Evolutionary conservation across 2,797 vertebrate species (phyloP).

Genomic region (Synaphobranchus kaupii): DNA sequence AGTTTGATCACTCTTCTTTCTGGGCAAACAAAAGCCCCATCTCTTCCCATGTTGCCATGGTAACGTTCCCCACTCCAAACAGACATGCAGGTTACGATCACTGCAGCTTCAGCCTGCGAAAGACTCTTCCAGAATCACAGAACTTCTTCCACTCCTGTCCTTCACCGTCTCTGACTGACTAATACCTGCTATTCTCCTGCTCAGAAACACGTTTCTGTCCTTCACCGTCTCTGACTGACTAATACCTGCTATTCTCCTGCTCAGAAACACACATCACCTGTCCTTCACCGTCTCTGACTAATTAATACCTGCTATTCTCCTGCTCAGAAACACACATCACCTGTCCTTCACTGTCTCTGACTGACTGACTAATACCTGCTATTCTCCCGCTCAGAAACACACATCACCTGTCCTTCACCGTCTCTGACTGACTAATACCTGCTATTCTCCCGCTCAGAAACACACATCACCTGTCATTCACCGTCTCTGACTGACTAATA

Average conservation of each 20-base stretch:
- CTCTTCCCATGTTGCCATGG: conserved; percentile 74
- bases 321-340: too few species aligned
- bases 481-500: too few species aligned
- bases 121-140: conserved; percentile 18
- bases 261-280: background rate
- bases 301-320: too few species aligned
- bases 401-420: too few species aligned
- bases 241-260: too few species aligned
- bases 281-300: background rate
- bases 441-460: too few species aligned
- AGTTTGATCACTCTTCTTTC: conserved; percentile 30
- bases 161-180: too few species aligned
- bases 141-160: background rate
- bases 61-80: conserved; percentile 67
- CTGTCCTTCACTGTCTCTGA: background rate
- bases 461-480: background rate
- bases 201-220: background rate
- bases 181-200: background rate
- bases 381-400: too few species aligned
- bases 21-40: conserved; percentile 55
- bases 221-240: background rate
- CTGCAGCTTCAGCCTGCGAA: conserved; percentile 51
- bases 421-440: background rate
- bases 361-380: background rate
- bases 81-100: conserved; percentile 61